Base-by-base conservation (phyloP, 1,140 invertebrate species). In the Acyrthosiphon pisum region DNA sequence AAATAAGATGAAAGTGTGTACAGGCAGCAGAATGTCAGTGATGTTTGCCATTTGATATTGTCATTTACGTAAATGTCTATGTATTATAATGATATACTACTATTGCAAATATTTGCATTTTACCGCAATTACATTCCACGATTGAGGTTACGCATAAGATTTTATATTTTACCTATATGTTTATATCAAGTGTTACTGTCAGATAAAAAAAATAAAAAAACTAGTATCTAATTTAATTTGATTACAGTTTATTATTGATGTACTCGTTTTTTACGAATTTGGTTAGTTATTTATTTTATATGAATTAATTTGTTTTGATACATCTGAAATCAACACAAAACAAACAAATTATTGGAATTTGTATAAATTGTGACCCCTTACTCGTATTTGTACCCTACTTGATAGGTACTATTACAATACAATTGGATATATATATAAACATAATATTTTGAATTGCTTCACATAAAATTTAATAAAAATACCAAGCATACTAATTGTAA, bases 391-490 rank as follows among this genome's bases (percentile, higher is more conserved):
- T 76, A 68, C 60, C 30, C n/a, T 76, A n/a, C n/a, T 18, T 76
- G n/a, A 4, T 68, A 68, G 41, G 41, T 41, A 41, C 41, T 4
- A 9, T 68, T 68, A n/a, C 30, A 60, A 60, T 68, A 68, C 14
- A 30, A 68, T n/a, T 14, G 60, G 30, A 68, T 68, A 9, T 41
- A 41, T 41, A 41, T n/a, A 76, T 14, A n/a, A n/a, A 76, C 14
- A 76, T 76, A 3, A n/a, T n/a, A 68, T 68, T 76, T 76, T 76
- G 1, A 76, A 76, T 76, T 4, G 60, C 14, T 76, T 76, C 60
- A 76, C 30, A 35, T 76, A 76, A 76, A 76, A 76, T 76, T n/a
- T 76, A 76, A 18, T 76, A 76, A 76, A 76, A 76, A 76, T 76
- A 76, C 60, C 30, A n/a, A n/a, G 14, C 60, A 76, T 76, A 18